Conservation (phyloP, 2,888 invertebrate species). For the Poecilobothrus nobilitatus region DNA sequence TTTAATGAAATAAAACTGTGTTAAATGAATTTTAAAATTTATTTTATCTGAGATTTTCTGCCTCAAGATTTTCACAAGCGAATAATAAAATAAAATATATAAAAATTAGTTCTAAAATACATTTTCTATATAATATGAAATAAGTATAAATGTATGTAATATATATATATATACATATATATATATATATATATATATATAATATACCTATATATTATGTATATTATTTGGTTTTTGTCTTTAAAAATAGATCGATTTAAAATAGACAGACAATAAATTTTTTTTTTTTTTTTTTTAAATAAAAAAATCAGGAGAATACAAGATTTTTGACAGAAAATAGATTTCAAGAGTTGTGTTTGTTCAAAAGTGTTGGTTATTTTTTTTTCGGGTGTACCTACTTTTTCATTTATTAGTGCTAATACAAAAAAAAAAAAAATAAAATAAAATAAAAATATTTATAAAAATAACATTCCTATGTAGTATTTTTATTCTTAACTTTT, state of each 20-base stretch:
- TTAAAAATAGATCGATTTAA: conserved; percentile 6
- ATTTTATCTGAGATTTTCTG: not conserved
- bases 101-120: not conserved
- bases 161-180: not conserved
- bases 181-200: not conserved
- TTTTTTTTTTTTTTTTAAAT: not conserved
- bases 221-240: not conserved
- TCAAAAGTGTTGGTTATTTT: not conserved
- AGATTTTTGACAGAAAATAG: conserved; percentile 2
- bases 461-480: too few relatives aligned
- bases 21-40: not conserved
- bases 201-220: not conserved
- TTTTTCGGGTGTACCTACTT: not conserved
- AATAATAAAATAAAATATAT: too few relatives aligned
- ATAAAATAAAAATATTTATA: too few relatives aligned
- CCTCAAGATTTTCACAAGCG: not conserved
- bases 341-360: not conserved
- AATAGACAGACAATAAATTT: conserved; percentile 5
- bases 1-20: conserved; percentile 20
- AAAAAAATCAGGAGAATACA: not conserved
- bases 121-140: not conserved
- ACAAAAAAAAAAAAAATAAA: too few relatives aligned
- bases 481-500: too few relatives aligned
- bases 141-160: not conserved
- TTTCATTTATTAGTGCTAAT: too few relatives aligned